These are phyloP conservation scores for Macaria liturata DNA, from an alignment of 2,888 invertebrate genomes.

Conservation along the genomic window DNA sequence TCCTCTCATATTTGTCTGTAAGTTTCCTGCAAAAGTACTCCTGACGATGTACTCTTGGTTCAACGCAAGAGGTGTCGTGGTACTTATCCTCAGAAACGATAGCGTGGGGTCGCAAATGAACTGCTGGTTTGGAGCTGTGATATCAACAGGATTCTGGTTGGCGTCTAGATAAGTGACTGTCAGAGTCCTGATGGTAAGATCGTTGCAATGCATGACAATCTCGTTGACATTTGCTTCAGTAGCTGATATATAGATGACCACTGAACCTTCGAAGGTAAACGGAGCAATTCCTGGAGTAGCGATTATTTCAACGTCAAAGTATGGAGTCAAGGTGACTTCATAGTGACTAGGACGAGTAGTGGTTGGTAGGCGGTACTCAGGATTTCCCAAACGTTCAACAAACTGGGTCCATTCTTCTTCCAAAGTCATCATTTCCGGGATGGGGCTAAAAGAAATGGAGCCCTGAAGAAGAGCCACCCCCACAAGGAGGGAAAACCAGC, in stretches of 20 bases:
- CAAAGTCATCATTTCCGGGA: constrained; percentile 45
- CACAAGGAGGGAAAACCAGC: constrained; percentile 57
- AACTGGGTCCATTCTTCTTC: constrained; percentile 67
- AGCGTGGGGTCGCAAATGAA: constrained; percentile 54
- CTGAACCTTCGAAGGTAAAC: constrained; percentile 72
- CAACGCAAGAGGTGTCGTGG: constrained; percentile 36
- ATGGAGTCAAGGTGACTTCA: constrained; percentile 75
- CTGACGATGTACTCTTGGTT: constrained; percentile 81
- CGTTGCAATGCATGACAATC: constrained; percentile 69
- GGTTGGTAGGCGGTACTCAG: constrained; percentile 70
- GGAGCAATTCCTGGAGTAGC: constrained; percentile 38
- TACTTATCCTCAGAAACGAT: constrained; percentile 57
- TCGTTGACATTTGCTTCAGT: constrained; percentile 42
- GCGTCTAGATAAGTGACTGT: constrained; percentile 52
- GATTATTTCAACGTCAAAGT: constrained; percentile 56
- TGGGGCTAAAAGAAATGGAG: constrained; percentile 53
- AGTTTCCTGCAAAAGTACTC: constrained; percentile 86
- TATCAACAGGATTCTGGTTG: constrained; percentile 23
- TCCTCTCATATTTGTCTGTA: constrained; percentile 89
- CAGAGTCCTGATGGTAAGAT: constrained; percentile 60
- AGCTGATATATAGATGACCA: constrained; percentile 55
- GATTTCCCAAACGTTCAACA: constrained; percentile 48
- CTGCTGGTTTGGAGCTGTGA: constrained; percentile 39
- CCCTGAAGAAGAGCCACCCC: constrained; percentile 59
- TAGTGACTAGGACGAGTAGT: constrained; percentile 80